Percentiles rank a stretch among this genome's conserved stretches.
Conservation (phyloP, 2,888 invertebrate genomes). For the Carabus problematicus region DNA sequence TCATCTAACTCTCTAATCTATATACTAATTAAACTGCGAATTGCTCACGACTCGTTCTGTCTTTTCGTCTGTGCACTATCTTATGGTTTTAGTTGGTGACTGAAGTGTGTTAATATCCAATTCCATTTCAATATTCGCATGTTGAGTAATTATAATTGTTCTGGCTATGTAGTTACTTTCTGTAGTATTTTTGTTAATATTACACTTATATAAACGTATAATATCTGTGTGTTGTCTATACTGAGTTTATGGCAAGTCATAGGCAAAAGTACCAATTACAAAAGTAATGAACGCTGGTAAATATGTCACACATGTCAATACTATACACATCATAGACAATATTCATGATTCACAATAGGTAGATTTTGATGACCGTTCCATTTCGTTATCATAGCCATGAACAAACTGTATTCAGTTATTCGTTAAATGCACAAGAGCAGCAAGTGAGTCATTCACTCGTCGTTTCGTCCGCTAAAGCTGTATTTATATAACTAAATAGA, state of each 20-base stretch:
- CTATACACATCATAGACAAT: not conserved
- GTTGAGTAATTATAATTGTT: slow-evolving; percentile 50
- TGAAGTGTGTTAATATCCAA: slow-evolving; percentile 49
- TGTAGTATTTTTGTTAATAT: slow-evolving; percentile 46
- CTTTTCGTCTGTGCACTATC: slow-evolving; percentile 47
- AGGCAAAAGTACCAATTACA: not conserved
- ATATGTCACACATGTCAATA: not conserved
- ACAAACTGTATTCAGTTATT: slow-evolving; percentile 25
- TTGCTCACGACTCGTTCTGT: slow-evolving; percentile 49
- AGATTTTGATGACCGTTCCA: not conserved
- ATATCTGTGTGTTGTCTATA: slow-evolving; percentile 31
- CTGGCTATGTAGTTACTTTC: slow-evolving; percentile 50
- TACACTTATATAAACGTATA: slow-evolving; percentile 45
- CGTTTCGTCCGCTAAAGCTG: slow-evolving; percentile 42
- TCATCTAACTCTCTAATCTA: slow-evolving; percentile 45
- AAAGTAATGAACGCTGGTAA: not conserved
- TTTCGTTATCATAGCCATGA: slow-evolving; percentile 38
- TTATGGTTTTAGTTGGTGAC: slow-evolving; percentile 49
- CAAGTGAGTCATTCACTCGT: slow-evolving; percentile 34
- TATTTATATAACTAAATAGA: slow-evolving; percentile 37
- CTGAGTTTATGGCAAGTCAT: slow-evolving; percentile 12
- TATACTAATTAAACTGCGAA: slow-evolving; percentile 50
- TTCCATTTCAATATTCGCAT: slow-evolving; percentile 49
- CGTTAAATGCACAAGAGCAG: slow-evolving; percentile 18
- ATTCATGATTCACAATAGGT: slow-evolving; percentile 11